Evolutionary conservation across 2,113 vertebrate genomes (phyloP), one percentile per base, ranked within the genome.

Genomic region (Dicerorhinus sumatrensis): DNA sequence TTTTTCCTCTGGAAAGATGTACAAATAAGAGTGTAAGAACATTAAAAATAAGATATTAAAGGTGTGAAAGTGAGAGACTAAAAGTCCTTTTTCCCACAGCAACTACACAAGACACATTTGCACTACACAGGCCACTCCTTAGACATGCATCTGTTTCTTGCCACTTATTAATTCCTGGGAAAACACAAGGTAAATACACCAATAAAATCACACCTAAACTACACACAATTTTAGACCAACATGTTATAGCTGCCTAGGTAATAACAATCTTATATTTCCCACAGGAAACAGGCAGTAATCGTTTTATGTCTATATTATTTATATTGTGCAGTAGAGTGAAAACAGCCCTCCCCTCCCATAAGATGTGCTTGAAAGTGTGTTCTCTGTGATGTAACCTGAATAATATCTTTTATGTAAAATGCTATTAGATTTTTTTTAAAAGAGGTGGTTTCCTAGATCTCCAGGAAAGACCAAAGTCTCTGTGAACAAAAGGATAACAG

Each of bases 1-100:
- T 96, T 97, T 81, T 81, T 23, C 23, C 56, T 85, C 63, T 91
- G n/a, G 70, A 84, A 94, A 96, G 29, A 86, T 63, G n/a, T 69
- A 77, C n/a, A 62, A 91, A 18, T 67, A 63, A 80, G 60, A 89
- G 23, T 94, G 3, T 51, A 77, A 81, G 33, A 48, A 82, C 11
- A 92, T 82, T 96, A 73, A 87, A 94, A 96, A 89, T 86, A 82
- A 91, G 60, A 46, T 51, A 83, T 89, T 54, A 96, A 94, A 94
- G 6, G 25, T 54, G 46, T 82, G 21, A 92, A 83, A 42, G 36
- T 70, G 25, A 76, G 23, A 62, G 62, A 95, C 89, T 95, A 46
- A 95, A 92, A 96, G 11, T 79, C 14, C n/a, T 95, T 89, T 23
- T 91, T 91, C 42, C 90, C 85, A 91, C 23, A 96, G 62, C 72